Conservation (phyloP, 2,113 vertebrate species). For the Planiliza haematocheilus region DNA sequence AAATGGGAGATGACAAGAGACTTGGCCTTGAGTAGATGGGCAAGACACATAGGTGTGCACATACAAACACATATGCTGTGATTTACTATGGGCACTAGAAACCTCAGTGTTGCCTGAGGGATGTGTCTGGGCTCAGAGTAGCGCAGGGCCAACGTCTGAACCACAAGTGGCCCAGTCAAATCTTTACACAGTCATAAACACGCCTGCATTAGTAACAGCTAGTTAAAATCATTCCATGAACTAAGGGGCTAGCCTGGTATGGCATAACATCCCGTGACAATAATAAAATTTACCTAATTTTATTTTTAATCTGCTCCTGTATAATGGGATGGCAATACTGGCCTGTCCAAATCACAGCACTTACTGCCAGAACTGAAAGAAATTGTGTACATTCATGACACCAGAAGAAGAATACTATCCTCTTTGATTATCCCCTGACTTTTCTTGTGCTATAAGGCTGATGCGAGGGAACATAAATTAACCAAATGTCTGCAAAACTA, state of each 20-base stretch:
- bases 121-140: conserved; percentile 58
- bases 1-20: conserved; percentile 44
- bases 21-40: conserved; percentile 24
- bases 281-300: conserved; percentile 29
- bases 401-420: neutral
- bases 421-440: neutral
- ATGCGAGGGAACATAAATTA: no score
- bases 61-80: conserved; percentile 16
- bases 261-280: conserved; percentile 27
- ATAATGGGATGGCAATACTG: conserved; percentile 1
- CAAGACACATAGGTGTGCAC: conserved; percentile 14
- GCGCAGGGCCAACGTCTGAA: conserved; percentile 58
- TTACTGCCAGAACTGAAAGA: neutral
- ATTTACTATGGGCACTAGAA: conserved; percentile 36
- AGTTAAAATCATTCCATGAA: conserved; percentile 60
- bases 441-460: no score
- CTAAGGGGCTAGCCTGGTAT: conserved; percentile 22
- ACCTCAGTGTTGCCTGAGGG: conserved; percentile 45
- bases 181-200: conserved; percentile 71
- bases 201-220: conserved; percentile 67
- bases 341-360: neutral
- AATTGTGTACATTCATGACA: neutral
- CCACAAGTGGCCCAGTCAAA: conserved; percentile 69
- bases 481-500: neutral
- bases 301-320: conserved; percentile 28